Conservation (phyloP, 2,113 vertebrate species). For the Psittacus erithacus region DNA sequence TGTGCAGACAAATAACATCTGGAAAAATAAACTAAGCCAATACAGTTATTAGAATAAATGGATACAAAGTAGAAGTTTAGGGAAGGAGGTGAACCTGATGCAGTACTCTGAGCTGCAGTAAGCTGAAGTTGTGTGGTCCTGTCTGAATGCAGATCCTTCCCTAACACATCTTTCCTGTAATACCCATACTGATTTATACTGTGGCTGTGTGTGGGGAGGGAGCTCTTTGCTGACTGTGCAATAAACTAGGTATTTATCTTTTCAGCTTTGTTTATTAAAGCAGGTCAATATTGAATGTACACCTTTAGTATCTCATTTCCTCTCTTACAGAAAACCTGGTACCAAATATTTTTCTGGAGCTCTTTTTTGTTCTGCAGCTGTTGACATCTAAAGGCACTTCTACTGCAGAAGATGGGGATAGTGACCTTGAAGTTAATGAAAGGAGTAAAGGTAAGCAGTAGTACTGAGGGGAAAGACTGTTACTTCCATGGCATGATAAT, state of each 20-base stretch:
- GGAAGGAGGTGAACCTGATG: neutral
- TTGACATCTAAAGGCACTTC: slow-evolving; percentile 85
- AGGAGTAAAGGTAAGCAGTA: slow-evolving; percentile 60
- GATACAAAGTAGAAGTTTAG: neutral
- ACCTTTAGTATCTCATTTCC: neutral
- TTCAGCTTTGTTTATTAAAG: neutral
- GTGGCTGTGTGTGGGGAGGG: neutral
- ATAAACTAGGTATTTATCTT: neutral
- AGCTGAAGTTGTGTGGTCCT: neutral
- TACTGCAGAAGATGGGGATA: slow-evolving; percentile 51
- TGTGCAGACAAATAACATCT: neutral
- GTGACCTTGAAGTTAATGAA: slow-evolving; percentile 54
- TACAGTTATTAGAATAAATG: neutral
- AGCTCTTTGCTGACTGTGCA: neutral
- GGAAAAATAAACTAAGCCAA: neutral
- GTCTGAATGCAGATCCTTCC: neutral
- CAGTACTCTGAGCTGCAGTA: neutral
- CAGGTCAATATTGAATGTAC: neutral
- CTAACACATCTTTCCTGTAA: neutral
- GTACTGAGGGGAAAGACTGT: neutral
- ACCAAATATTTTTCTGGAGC: slow-evolving; percentile 95
- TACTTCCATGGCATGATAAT: neutral
- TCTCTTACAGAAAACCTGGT: slow-evolving; percentile 88
- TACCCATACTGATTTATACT: neutral
- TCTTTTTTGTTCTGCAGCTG: slow-evolving; percentile 95